Evolutionary conservation across 2,113 vertebrate species (phyloP).

Genomic region (Stictonetta naevosa): DNA sequence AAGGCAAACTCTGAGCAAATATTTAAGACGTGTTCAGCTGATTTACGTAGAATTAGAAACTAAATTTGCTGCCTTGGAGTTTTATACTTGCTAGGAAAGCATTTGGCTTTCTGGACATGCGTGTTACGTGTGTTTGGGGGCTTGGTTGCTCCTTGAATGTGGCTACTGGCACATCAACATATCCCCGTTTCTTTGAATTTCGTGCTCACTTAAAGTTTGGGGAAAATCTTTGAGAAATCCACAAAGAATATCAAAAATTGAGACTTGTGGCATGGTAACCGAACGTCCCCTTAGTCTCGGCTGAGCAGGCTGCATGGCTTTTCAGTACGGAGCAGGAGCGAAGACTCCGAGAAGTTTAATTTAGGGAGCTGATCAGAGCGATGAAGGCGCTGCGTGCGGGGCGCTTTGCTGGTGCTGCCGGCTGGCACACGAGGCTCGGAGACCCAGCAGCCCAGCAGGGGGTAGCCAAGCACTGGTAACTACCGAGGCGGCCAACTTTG

Average conservation of each 20-base stretch:
- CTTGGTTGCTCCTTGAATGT: not conserved
- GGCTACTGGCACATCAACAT: not conserved
- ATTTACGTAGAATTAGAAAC: constrained; percentile 27
- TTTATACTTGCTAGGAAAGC: not conserved
- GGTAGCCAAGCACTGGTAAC: constrained; percentile 91
- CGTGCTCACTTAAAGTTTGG: not conserved
- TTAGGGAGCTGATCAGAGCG: not conserved
- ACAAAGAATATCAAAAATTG: not conserved
- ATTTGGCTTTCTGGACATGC: not conserved
- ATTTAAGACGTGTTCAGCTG: constrained; percentile 64
- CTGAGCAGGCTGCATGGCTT: not conserved
- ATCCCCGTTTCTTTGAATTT: not conserved
- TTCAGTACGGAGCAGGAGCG: not conserved
- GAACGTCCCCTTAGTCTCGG: not conserved
- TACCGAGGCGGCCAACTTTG: constrained; percentile 18
- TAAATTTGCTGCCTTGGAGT: not conserved
- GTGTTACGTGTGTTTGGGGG: rapidly evolving
- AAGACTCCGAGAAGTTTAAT: not conserved
- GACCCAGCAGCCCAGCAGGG: constrained; percentile 88
- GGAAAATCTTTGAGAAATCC: constrained; percentile 3
- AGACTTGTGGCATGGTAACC: not conserved
- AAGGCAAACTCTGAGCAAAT: constrained; percentile 22
- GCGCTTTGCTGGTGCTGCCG: not conserved
- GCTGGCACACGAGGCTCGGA: constrained; percentile 29
- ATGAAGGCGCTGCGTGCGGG: constrained; percentile 1